phyloP scores from a whole-genome alignment of 2,888 invertebrate species.

The Escarpia spicata region DNA sequence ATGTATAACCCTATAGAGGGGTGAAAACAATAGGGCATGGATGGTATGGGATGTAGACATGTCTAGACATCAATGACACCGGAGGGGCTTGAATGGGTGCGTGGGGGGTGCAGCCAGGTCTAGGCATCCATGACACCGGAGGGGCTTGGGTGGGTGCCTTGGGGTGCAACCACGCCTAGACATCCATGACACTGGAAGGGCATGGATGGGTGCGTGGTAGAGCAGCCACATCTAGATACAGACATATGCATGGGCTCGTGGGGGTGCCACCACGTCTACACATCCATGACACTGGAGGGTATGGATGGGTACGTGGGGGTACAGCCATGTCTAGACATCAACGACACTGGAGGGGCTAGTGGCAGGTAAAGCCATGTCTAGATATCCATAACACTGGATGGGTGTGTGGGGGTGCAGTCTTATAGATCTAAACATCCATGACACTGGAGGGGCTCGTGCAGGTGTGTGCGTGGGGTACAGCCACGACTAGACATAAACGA shows the following conservation, averaged over 20 bases:
- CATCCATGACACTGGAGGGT: neutral
- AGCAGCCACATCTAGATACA: neutral
- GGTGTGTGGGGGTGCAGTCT: neutral
- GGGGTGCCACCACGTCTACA: neutral
- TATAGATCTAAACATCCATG: neutral
- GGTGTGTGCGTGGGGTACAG: neutral
- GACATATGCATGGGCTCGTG: neutral
- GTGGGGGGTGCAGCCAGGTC: neutral
- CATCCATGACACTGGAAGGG: neutral
- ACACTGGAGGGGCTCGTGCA: neutral
- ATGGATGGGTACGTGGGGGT: neutral
- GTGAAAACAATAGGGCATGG: no score
- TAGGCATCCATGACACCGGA: neutral
- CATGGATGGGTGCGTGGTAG: neutral
- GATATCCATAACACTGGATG: neutral
- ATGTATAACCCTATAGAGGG: no score
- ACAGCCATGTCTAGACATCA: neutral
- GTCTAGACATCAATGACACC: neutral
- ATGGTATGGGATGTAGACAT: neutral
- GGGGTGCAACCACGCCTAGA: neutral
- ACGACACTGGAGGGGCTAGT: neutral
- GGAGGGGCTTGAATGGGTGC: neutral
- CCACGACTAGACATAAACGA: neutral
- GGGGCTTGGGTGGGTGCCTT: neutral
- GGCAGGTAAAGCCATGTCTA: neutral